Conservation (phyloP, 2,797 vertebrate species). For the Podarcis lilfordi region DNA sequence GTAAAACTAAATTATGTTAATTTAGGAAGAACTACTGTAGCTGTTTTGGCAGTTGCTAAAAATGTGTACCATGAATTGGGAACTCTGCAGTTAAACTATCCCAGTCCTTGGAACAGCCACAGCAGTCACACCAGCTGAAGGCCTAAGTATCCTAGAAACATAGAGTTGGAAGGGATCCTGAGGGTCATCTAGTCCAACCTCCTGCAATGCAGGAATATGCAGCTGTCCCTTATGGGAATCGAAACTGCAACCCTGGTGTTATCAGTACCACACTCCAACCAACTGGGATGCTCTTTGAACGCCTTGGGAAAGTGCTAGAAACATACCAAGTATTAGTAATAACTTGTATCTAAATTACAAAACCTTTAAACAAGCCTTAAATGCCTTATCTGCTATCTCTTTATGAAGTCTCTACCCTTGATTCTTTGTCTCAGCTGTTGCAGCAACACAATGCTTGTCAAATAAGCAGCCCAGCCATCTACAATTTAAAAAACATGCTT, state of each 20-base stretch:
- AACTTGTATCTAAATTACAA: neutral
- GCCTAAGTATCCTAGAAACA: too few species aligned
- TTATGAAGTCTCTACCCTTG: neutral
- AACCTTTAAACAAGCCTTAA: neutral
- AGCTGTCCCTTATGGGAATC: too few species aligned
- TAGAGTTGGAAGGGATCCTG: too few species aligned
- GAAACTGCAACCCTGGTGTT: too few species aligned
- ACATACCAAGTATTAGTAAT: neutral
- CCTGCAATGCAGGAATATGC: too few species aligned
- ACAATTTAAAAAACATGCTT: neutral
- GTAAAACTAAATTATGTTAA: neutral
- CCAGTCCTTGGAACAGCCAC: too few species aligned
- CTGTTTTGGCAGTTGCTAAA: neutral
- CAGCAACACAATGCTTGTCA: slow-evolving; percentile 12
- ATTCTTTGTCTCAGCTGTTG: slow-evolving; percentile 7
- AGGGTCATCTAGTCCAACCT: too few species aligned
- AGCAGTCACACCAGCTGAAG: too few species aligned
- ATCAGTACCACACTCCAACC: too few species aligned
- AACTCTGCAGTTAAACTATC: neutral
- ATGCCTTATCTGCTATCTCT: neutral
- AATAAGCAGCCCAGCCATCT: neutral
- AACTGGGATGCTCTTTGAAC: neutral
- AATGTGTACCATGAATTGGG: too few species aligned
- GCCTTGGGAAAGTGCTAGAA: neutral
- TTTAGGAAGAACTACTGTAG: neutral